Evolutionary conservation across 2,113 vertebrate genomes (phyloP).

Genomic region (Ahaetulla prasina): DNA sequence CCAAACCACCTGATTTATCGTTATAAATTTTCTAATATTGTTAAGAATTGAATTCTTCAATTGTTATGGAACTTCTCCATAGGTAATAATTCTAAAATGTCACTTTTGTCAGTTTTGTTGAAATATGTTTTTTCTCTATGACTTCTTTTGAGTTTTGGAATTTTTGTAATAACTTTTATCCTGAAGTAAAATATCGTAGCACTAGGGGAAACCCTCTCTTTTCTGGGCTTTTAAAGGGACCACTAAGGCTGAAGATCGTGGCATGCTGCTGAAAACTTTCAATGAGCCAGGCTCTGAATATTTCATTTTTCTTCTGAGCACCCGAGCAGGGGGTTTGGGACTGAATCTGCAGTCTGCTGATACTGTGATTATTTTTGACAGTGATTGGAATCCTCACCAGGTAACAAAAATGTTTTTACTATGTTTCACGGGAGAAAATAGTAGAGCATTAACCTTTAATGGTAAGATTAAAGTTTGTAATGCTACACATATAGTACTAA

Average conservation of each 20-base stretch:
- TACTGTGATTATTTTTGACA: conserved; percentile 95
- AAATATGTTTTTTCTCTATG: background rate
- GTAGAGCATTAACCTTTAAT: background rate
- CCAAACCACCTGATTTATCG: background rate
- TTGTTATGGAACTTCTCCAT: background rate
- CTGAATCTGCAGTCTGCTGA: conserved; percentile 94
- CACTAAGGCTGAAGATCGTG: conserved; percentile 94
- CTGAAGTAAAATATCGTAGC: background rate
- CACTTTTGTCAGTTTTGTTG: background rate
- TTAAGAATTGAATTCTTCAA: background rate
- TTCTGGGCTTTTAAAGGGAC: conserved; percentile 70
- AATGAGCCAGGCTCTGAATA: conserved; percentile 88
- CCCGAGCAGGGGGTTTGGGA: conserved; percentile 88
- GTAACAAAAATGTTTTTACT: conserved; percentile 54
- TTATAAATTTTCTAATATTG: background rate
- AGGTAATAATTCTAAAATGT: background rate
- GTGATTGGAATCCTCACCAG: conserved; percentile 98
- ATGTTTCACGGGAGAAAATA: background rate
- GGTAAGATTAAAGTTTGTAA: background rate
- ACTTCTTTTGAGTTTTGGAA: background rate
- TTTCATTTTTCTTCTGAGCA: conserved; percentile 95
- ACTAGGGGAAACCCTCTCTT: background rate
- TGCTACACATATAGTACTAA: background rate
- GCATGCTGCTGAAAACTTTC: conserved; percentile 92
- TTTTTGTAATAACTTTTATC: background rate